Evolutionary conservation across 2,797 vertebrate genomes (phyloP).

Genomic region (Rhabdophis nuchalis): DNA sequence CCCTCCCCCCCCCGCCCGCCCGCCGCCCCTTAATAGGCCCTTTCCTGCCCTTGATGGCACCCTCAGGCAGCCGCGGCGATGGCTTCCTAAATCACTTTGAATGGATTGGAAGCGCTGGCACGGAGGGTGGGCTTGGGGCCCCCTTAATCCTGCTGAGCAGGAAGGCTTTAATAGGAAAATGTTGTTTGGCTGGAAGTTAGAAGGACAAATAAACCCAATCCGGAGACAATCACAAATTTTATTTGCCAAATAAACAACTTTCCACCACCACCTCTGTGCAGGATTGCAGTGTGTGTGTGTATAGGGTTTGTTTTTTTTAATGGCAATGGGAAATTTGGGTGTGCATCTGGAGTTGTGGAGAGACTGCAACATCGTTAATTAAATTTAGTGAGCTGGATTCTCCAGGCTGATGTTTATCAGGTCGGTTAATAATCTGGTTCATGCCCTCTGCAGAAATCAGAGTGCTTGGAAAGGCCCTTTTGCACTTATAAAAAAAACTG

Average conservation of each 20-base stretch:
- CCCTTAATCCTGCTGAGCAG: constrained; percentile 20
- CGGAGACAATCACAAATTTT: constrained; percentile 11
- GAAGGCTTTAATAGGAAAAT: constrained; percentile 31
- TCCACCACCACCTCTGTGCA: neutral
- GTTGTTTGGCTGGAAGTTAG: constrained; percentile 45
- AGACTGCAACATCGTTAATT: neutral
- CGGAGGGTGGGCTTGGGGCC: constrained; percentile 56
- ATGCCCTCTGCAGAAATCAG: neutral
- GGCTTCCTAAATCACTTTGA: constrained; percentile 62
- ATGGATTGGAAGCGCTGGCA: constrained; percentile 56
- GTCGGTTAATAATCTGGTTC: neutral
- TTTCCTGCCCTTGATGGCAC: constrained; percentile 58
- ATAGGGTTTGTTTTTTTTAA: neutral
- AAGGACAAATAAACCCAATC: constrained; percentile 54
- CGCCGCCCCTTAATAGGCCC: constrained; percentile 58
- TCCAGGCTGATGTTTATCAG: neutral
- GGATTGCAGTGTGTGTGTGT: neutral
- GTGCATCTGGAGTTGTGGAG: neutral
- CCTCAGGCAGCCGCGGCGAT: constrained; percentile 47
- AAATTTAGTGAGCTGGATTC: neutral
- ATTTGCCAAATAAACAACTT: neutral
- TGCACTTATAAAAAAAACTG: neutral
- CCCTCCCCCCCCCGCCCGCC: no score
- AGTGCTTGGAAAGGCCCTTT: neutral
- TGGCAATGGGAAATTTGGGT: neutral